Evolutionary conservation across 2,888 invertebrate species (phyloP).

Genomic region (Atrina japonica): DNA sequence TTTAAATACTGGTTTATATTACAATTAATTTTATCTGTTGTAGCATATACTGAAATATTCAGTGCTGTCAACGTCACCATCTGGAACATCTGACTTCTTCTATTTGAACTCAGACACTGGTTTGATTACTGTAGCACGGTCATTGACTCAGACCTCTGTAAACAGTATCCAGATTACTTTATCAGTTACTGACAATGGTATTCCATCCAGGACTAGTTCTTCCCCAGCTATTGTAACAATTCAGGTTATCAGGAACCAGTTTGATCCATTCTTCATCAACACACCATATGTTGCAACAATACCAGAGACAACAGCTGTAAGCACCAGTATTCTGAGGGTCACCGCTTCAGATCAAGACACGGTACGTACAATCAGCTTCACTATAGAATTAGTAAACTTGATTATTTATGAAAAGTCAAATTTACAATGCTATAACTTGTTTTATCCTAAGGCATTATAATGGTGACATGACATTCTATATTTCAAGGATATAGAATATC

Average conservation of each 20-base stretch:
- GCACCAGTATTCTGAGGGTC: slow-evolving; percentile 53
- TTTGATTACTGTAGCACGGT: slow-evolving; percentile 58
- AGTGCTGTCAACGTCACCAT: slow-evolving; percentile 22
- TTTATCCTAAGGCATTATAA: too few relatives aligned
- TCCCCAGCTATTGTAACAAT: slow-evolving; percentile 58
- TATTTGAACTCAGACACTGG: slow-evolving; percentile 69
- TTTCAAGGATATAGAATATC: too few relatives aligned
- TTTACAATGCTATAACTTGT: too few relatives aligned
- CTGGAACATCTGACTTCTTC: slow-evolving; percentile 59
- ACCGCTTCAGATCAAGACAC: slow-evolving; percentile 61
- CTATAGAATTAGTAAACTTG: too few relatives aligned
- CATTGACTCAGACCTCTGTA: slow-evolving; percentile 56
- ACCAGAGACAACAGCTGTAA: slow-evolving; percentile 50
- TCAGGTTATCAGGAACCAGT: slow-evolving; percentile 62
- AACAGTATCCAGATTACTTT: slow-evolving; percentile 57
- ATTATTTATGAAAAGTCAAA: too few relatives aligned
- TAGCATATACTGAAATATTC: slow-evolving; percentile 44
- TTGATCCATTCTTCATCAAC: slow-evolving; percentile 64
- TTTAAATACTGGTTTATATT: not conserved
- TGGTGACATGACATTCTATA: too few relatives aligned
- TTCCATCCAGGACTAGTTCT: slow-evolving; percentile 45
- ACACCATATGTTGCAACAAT: slow-evolving; percentile 58
- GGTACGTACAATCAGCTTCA: slow-evolving; percentile 35
- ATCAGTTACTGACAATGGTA: slow-evolving; percentile 66
- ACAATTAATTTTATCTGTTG: slow-evolving; percentile 9